phyloP scores from a whole-genome alignment of 2,888 invertebrate genomes.

The Nipponacmea schrenckii region DNA sequence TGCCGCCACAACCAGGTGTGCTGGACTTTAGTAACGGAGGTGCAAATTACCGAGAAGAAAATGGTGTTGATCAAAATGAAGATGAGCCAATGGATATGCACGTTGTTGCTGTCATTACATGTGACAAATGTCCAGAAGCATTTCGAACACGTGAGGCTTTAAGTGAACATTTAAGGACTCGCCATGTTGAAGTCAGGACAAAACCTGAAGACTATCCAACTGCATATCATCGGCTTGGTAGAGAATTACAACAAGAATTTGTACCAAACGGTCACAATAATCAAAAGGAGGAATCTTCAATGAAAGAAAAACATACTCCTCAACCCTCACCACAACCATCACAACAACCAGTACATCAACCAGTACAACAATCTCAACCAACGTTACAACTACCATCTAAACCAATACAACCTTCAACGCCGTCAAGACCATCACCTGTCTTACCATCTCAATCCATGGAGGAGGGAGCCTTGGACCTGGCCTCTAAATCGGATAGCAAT shows the following conservation, averaged over 20 bases:
- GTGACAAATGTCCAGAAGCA: conserved; percentile 36
- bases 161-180: conserved; percentile 29
- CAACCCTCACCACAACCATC: conserved; percentile 10
- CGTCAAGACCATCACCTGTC: not conserved
- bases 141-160: conserved; percentile 33
- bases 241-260: conserved; percentile 74
- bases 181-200: conserved; percentile 20
- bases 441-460: conserved; percentile 26
- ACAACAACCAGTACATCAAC: conserved; percentile 19
- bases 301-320: conserved; percentile 14
- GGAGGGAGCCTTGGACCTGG: conserved; percentile 22
- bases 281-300: conserved; percentile 19
- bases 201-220: conserved; percentile 55
- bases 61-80: conserved; percentile 37
- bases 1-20: conserved; percentile 5
- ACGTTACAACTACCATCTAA: not conserved
- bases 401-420: conserved; percentile 18
- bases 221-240: conserved; percentile 82
- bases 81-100: conserved; percentile 44
- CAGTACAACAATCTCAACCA: conserved; percentile 9
- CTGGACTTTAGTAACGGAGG: conserved; percentile 18
- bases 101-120: conserved; percentile 31
- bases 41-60: conserved; percentile 21
- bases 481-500: conserved; percentile 26
- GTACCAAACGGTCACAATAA: conserved; percentile 48